These are phyloP conservation scores for Typhlomys cinereus DNA, from an alignment of 2,113 vertebrate species.

Conservation along the genomic window DNA sequence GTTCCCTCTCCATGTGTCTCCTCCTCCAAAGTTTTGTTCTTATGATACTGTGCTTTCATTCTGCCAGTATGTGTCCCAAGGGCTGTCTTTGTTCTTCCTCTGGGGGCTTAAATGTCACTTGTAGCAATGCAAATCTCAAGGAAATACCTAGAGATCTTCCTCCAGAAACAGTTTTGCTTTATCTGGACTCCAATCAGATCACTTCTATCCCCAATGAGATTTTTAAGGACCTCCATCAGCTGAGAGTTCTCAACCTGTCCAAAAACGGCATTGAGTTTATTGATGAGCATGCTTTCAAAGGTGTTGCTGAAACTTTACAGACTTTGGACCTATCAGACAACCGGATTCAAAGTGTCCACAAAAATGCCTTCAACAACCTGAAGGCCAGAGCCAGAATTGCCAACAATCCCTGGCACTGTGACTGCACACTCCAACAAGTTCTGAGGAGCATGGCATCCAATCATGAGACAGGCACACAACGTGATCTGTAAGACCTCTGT, in stretches of 20 bases:
- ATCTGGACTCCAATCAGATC: constrained; percentile 98
- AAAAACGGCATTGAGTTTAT: constrained; percentile 97
- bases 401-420: constrained; percentile 99
- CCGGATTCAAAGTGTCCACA: constrained; percentile 96
- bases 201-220: constrained; percentile 95
- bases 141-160: constrained; percentile 97
- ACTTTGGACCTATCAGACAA: constrained; percentile 98
- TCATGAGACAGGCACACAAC: constrained; percentile 92
- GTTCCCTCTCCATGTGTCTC: constrained; percentile 98
- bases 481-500: constrained; percentile 97
- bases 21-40: constrained; percentile 98
- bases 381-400: constrained; percentile 95
- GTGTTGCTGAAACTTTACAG: constrained; percentile 95
- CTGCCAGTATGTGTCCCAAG: constrained; percentile 98
- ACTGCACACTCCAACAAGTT: constrained; percentile 97
- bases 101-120: constrained; percentile 95
- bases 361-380: constrained; percentile 95
- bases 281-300: constrained; percentile 95
- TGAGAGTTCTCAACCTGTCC: constrained; percentile 97
- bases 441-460: constrained; percentile 96
- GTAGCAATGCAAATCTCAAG: constrained; percentile 97
- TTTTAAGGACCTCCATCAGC: constrained; percentile 94
- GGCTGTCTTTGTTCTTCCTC: constrained; percentile 94
- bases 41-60: constrained; percentile 98
- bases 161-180: constrained; percentile 93